Base-by-base conservation (phyloP, 1,140 invertebrate genomes). In the Adoxophyes honmai region DNA sequence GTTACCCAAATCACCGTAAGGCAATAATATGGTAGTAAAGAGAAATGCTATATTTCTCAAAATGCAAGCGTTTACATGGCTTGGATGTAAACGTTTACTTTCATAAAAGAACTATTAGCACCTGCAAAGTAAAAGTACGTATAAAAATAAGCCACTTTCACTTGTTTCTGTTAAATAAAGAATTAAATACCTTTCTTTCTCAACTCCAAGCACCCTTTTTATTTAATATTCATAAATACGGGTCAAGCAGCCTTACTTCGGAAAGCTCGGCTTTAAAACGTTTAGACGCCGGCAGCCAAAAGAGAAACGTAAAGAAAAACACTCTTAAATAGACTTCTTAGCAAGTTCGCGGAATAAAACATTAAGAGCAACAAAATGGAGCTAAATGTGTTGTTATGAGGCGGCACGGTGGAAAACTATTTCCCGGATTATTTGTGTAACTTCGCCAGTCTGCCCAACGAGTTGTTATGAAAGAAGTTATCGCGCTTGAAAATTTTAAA, bases 351-450 rank as follows among this genome's bases (percentile, higher is more conserved):
- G 42, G 42, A 48, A 48, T 48, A 28, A 60, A 59, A 55, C 48
- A 61, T 56, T 55, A 61, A 61, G 68, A 55, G 62, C 66, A 73
- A 72, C 62, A 64, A 64, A 64, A 64, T 67, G 64, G 63, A 64
- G 67, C 60, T 59, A 75, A 80, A 75, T 70, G 72, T 78, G 68
- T 70, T 80, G 73, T 78, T 81, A 81, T 74, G 68, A 78, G 61
- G 66, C 73, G 64, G 61, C 60, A 64, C 34, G 68, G 66, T 63
- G 66, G 59, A 66, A 64, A 79, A 75, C 72, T 77, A 75, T 81
- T 74, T 74, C 63, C 58, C 66, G 65, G 64, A 78, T 78, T 81
- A 81, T 81, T 81, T 81, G 65, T 75, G 64, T 74, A 80, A 78
- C 70, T 79, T 72, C 65, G 73, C 68, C 66, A 67, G 68, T 75